phyloP scores from a whole-genome alignment of 2,797 vertebrate genomes.

The Bufotes viridis region DNA sequence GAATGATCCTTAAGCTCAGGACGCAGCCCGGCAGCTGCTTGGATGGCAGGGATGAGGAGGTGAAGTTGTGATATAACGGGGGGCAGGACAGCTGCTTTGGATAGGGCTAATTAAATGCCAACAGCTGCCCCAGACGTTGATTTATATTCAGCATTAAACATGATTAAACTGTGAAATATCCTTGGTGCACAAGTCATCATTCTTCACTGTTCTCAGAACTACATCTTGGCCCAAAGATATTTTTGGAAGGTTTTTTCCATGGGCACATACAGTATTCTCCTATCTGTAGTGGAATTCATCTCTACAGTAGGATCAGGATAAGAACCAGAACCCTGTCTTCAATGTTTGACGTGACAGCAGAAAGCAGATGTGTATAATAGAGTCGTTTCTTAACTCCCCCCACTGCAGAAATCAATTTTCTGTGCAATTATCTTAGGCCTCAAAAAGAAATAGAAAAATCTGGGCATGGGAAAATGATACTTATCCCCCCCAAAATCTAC shows the following conservation, averaged over 20 bases:
- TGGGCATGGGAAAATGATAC: not conserved
- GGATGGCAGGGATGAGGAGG: conserved; percentile 21
- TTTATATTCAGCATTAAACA: conserved; percentile 44
- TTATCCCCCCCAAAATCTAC: too few relatives aligned
- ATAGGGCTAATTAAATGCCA: conserved; percentile 58
- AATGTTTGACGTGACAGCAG: not conserved
- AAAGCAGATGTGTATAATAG: conserved; percentile 16
- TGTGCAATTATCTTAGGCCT: not conserved
- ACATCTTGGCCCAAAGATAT: not conserved
- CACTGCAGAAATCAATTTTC: not conserved
- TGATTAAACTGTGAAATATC: conserved; percentile 43
- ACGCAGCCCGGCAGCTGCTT: conserved; percentile 59
- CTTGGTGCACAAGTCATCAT: conserved; percentile 30
- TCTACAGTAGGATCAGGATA: not conserved
- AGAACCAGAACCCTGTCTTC: not conserved
- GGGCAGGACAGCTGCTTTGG: conserved; percentile 57
- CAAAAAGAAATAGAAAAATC: not conserved
- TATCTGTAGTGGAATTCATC: not conserved
- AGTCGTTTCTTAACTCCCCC: not conserved
- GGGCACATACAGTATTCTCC: not conserved
- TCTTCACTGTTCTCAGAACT: conserved; percentile 35
- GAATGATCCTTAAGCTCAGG: conserved; percentile 57
- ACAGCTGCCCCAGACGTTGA: conserved; percentile 50
- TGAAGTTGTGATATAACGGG: conserved; percentile 5
- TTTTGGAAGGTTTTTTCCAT: not conserved